These are phyloP conservation scores for Toxostoma redivivum DNA, from an alignment of 2,113 vertebrate species.

Conservation along the genomic window DNA sequence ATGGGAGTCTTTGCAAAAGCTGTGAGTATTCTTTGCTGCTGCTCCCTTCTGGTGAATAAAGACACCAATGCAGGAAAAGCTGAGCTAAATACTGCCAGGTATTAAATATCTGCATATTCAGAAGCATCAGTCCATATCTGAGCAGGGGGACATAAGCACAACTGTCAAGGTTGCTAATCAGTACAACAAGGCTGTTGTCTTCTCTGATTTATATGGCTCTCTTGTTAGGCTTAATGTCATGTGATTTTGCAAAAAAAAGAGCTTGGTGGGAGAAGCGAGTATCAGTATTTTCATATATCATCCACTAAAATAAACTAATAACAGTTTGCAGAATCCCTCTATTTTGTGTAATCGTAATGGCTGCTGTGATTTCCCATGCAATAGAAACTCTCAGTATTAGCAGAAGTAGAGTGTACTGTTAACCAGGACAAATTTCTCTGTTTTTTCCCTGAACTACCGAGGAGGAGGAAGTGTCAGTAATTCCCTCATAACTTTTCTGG, in stretches of 20 bases:
- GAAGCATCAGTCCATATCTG: background rate
- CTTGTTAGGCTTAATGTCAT: background rate
- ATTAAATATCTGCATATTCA: background rate
- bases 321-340: background rate
- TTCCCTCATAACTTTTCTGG: background rate
- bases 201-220: background rate
- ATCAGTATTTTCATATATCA: conserved; percentile 6
- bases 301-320: background rate
- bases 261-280: background rate
- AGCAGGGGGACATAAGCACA: background rate
- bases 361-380: background rate
- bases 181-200: background rate
- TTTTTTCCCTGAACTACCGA: background rate
- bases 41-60: background rate
- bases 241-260: background rate
- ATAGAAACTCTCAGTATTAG: background rate
- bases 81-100: background rate
- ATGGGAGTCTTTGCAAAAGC: conserved; percentile 99
- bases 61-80: background rate
- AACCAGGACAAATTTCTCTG: background rate
- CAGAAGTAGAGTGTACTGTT: background rate
- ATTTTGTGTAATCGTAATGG: background rate
- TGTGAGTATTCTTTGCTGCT: conserved; percentile 79
- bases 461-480: background rate
- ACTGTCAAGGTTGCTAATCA: background rate